A percentile compares a stretch with the other conserved stretches of the same genome.
These are phyloP conservation scores for Drosophila novamexicana DNA, from an alignment of 1,140 invertebrate species.

Conservation along the genomic window DNA sequence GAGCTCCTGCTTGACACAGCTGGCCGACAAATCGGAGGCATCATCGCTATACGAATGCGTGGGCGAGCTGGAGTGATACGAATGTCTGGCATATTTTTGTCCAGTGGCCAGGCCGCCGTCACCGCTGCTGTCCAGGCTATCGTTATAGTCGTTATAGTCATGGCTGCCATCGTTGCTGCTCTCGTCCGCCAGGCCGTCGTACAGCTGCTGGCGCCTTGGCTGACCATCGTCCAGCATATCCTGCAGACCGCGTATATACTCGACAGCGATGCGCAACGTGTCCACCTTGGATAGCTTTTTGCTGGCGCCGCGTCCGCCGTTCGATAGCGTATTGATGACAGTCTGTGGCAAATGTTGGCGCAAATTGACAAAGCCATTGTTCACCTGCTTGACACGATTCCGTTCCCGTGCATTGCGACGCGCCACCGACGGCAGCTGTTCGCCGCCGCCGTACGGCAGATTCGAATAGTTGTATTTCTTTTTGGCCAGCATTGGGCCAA, in stretches of 20 bases:
- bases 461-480: constrained; percentile 89
- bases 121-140: constrained; percentile 84
- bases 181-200: constrained; percentile 58
- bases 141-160: constrained; percentile 39
- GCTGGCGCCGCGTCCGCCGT: constrained; percentile 88
- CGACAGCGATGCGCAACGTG: constrained; percentile 95
- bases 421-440: constrained; percentile 91
- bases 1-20: constrained; percentile 70
- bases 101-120: neutral
- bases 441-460: constrained; percentile 85
- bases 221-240: constrained; percentile 89
- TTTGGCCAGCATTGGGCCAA: constrained; percentile 85
- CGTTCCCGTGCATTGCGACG: constrained; percentile 95
- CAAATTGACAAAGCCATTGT: constrained; percentile 95
- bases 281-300: constrained; percentile 98
- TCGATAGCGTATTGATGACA: constrained; percentile 89
- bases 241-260: constrained; percentile 96
- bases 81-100: constrained; percentile 35
- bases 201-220: neutral
- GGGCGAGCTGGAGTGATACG: constrained; percentile 89
- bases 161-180: constrained; percentile 73
- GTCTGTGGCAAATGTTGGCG: constrained; percentile 93
- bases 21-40: constrained; percentile 86
- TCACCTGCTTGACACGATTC: constrained; percentile 98
- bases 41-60: constrained; percentile 89